Percentiles rank a stretch among this genome's conserved stretches.
These are phyloP conservation scores for Nasonia vitripennis DNA, from an alignment of 1,140 invertebrate species.

Conservation along the genomic window DNA sequence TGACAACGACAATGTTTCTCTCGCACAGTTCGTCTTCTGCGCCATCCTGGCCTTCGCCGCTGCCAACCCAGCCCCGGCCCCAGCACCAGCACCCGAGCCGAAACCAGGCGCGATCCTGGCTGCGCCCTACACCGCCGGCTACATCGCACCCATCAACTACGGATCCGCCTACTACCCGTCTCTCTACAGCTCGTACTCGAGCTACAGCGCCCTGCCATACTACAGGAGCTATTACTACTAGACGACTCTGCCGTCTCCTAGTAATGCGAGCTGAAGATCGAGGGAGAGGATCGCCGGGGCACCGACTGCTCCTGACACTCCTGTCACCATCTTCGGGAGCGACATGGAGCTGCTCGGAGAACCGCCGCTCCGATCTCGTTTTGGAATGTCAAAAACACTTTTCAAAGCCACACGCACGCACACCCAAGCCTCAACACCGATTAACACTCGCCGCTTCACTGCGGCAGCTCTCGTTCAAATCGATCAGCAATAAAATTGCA, in stretches of 20 bases:
- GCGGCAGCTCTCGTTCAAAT: background rate
- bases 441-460: too few relatives aligned
- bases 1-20: background rate
- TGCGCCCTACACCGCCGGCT: constrained; percentile 55
- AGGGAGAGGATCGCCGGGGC: background rate
- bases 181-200: constrained; percentile 49
- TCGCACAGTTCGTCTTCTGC: constrained; percentile 59
- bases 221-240: constrained; percentile 43
- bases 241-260: background rate
- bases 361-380: background rate
- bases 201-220: constrained; percentile 49
- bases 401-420: background rate
- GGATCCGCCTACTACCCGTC: constrained; percentile 57
- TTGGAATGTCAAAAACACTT: background rate
- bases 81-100: constrained; percentile 63
- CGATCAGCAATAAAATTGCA: constrained; percentile 45
- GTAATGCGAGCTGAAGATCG: background rate
- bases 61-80: constrained; percentile 66
- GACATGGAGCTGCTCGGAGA: background rate
- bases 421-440: background rate
- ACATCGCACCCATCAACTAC: constrained; percentile 72
- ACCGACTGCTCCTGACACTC: background rate
- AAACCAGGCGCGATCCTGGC: constrained; percentile 63
- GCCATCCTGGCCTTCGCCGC: constrained; percentile 63
- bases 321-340: background rate